phyloP scores from a whole-genome alignment of 2,113 vertebrate genomes.

The Corydoras maculifer region DNA sequence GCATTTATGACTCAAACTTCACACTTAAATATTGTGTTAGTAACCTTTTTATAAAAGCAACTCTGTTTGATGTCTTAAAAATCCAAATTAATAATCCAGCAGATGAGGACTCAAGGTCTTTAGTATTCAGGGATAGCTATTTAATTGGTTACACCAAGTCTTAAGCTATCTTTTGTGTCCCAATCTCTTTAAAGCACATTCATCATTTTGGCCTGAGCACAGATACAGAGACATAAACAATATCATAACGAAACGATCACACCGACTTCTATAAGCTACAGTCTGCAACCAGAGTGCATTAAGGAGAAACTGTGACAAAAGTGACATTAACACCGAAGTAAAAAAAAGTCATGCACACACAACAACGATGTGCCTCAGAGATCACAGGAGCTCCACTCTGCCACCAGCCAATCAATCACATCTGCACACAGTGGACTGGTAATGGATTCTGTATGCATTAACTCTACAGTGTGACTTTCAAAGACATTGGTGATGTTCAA shows the following conservation, averaged over 20 bases:
- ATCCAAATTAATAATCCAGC: too few species aligned
- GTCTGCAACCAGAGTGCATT: slow-evolving; percentile 61
- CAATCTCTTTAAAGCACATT: slow-evolving; percentile 54
- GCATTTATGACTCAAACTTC: too few species aligned
- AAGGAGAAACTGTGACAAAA: slow-evolving; percentile 57
- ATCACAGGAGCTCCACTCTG: slow-evolving; percentile 65
- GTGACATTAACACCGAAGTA: slow-evolving; percentile 56
- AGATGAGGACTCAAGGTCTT: too few species aligned
- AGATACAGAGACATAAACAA: slow-evolving; percentile 39
- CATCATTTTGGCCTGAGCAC: slow-evolving; percentile 53
- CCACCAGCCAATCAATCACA: slow-evolving; percentile 9
- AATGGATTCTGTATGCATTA: background rate
- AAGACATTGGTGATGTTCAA: background rate
- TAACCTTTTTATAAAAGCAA: too few species aligned
- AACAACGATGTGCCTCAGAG: slow-evolving; percentile 62
- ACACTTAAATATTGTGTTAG: too few species aligned
- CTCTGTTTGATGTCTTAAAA: too few species aligned
- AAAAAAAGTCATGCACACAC: slow-evolving; percentile 60
- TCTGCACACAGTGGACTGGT: background rate
- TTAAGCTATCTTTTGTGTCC: too few species aligned
- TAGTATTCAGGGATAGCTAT: too few species aligned
- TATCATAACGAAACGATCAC: slow-evolving; percentile 44
- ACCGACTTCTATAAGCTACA: slow-evolving; percentile 56
- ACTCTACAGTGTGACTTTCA: background rate
- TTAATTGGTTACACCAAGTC: too few species aligned